These are phyloP conservation scores for Aurelia sp. DNA, from an alignment of 30 jellyfish, hydroid and myxozoan species.

Conservation along the genomic window DNA sequence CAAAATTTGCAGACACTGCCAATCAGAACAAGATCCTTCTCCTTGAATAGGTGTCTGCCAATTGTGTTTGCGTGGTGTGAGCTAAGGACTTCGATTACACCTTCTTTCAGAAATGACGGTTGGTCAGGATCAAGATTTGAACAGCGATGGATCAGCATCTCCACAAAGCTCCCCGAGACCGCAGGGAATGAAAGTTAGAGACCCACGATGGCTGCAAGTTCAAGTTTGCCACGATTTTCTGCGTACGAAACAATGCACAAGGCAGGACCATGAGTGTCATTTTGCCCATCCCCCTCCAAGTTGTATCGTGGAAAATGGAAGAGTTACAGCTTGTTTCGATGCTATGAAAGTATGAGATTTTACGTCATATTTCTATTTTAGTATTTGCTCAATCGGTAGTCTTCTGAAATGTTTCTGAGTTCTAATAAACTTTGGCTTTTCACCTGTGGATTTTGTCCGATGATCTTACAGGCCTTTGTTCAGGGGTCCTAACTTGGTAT, in stretches of 20 bases:
- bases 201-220: constrained; percentile 76
- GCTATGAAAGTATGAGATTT: constrained; percentile 61
- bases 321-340: constrained; percentile 75
- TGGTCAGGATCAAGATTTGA: constrained; percentile 59
- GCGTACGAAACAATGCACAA: constrained; percentile 33
- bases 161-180: constrained; percentile 70
- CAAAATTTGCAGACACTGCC: constrained; percentile 2
- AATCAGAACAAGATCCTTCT: constrained; percentile 30
- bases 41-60: constrained; percentile 18
- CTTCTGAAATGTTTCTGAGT: not conserved
- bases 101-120: constrained; percentile 49
- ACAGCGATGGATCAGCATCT: constrained; percentile 60
- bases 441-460: not conserved
- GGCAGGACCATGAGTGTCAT: constrained; percentile 44
- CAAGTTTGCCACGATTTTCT: constrained; percentile 65
- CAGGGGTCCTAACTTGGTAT: no score
- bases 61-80: constrained; percentile 24
- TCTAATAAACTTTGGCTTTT: constrained; percentile 37
- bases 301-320: constrained; percentile 61
- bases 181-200: constrained; percentile 56
- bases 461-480: not conserved
- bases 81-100: not conserved
- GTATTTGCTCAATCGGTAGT: not conserved
- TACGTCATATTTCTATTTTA: not conserved
- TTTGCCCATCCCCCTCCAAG: constrained; percentile 71